phyloP scores from a whole-genome alignment of 2,888 invertebrate genomes.

The Caenorhabditis sp. region DNA sequence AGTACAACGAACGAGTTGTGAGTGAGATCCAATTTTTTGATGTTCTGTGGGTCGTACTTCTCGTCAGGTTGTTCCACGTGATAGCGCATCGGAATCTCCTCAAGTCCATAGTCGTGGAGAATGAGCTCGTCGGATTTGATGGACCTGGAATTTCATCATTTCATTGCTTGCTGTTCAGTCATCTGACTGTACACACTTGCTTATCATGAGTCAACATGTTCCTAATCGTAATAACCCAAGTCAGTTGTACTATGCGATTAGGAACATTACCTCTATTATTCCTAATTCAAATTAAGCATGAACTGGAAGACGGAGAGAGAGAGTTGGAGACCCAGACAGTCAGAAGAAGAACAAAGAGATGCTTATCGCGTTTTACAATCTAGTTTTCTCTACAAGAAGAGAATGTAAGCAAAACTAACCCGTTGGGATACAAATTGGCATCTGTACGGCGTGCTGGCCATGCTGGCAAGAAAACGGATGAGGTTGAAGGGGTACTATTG shows the following conservation, averaged over 20 bases:
- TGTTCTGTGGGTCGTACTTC: conserved; percentile 66
- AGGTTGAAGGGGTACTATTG: conserved; percentile 42
- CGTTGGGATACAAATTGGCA: conserved; percentile 57
- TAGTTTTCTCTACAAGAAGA: background rate
- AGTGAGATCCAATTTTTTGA: conserved; percentile 67
- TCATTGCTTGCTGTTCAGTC: background rate
- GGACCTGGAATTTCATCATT: conserved; percentile 28
- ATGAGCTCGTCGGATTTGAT: conserved; percentile 50
- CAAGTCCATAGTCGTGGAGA: conserved; percentile 60
- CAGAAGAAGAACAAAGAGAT: conserved; percentile 41
- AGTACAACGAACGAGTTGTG: conserved; percentile 67
- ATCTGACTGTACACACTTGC: background rate
- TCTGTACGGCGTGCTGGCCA: conserved; percentile 45
- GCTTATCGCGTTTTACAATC: conserved; percentile 24
- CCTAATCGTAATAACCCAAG: background rate
- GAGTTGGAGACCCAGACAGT: background rate
- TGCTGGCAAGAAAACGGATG: conserved; percentile 41
- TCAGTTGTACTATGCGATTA: background rate
- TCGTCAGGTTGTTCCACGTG: conserved; percentile 45
- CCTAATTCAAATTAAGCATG: background rate
- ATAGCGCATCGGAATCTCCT: conserved; percentile 66
- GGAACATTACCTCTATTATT: background rate
- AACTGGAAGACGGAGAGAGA: background rate
- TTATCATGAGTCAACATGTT: background rate
- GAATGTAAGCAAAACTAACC: conserved; percentile 29